phyloP scores from a whole-genome alignment of 2,888 invertebrate species.

The Campoplex capitator region DNA sequence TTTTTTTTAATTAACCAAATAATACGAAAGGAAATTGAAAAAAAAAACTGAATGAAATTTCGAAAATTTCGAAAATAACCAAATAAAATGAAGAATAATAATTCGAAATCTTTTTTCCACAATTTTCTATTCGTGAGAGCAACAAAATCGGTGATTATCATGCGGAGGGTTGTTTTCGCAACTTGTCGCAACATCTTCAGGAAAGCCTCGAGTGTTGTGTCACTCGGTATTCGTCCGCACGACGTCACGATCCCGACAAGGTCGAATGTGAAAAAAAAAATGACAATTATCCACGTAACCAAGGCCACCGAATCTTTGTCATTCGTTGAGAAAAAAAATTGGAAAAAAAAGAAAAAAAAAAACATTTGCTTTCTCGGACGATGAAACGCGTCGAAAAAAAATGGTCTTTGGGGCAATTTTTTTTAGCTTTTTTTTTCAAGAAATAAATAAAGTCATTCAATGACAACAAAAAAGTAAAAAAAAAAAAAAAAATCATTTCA shows the following conservation, averaged over 20 bases:
- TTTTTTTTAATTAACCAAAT: no score
- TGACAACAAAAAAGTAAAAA: background rate
- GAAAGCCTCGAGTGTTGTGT: slow-evolving; percentile 3
- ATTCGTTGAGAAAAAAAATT: background rate
- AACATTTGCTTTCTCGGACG: background rate
- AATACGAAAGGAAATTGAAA: no score
- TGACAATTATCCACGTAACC: slow-evolving; percentile 61
- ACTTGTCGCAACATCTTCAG: background rate
- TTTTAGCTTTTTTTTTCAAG: no score
- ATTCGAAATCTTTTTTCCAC: no score
- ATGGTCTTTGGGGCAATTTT: no score
- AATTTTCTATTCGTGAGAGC: no score
- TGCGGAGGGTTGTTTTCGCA: background rate
- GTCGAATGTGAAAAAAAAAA: slow-evolving; percentile 24
- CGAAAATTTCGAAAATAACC: no score
- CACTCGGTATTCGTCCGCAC: background rate
- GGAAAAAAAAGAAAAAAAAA: background rate
- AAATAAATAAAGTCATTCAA: no score
- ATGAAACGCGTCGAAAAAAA: no score
- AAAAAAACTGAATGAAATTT: no score
- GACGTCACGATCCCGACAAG: slow-evolving; percentile 45
- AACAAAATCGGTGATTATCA: background rate
- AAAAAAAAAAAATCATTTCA: background rate
- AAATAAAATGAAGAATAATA: no score
- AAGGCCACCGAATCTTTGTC: slow-evolving; percentile 45